Conservation (phyloP, 2,797 vertebrate genomes). For the Cercopithecus mitis region DNA sequence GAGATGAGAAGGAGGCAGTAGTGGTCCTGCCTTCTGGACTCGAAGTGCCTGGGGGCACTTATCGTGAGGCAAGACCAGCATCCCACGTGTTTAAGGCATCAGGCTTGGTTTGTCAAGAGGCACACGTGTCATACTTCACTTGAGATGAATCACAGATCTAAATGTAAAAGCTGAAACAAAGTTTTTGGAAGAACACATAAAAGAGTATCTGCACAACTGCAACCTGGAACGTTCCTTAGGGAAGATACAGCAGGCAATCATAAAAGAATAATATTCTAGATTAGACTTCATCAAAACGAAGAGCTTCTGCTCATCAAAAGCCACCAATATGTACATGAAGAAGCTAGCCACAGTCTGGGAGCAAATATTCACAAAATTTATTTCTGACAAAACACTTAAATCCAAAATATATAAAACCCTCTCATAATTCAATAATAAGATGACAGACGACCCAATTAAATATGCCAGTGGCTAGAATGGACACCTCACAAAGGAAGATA, state of each 20-base stretch:
- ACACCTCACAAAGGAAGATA: not conserved
- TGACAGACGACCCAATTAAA: not conserved
- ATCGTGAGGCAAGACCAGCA: not conserved
- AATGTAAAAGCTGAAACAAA: not conserved
- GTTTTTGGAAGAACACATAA: not conserved
- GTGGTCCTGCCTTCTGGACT: not conserved
- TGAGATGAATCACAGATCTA: not conserved
- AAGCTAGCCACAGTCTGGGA: not conserved
- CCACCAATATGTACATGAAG: not conserved
- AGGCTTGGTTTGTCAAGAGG: not conserved
- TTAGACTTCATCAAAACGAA: not conserved
- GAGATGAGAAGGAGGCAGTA: not conserved
- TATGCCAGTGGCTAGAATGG: not conserved
- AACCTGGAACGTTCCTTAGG: not conserved
- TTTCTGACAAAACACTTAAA: constrained; percentile 6
- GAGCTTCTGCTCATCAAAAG: not conserved
- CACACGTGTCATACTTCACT: not conserved
- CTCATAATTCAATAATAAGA: not conserved
- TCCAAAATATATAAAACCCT: not conserved
- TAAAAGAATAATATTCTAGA: not conserved
- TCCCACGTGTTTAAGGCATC: not conserved
- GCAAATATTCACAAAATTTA: not conserved
- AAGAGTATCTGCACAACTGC: not conserved
- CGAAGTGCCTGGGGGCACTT: not conserved
- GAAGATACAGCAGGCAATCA: not conserved